These are phyloP conservation scores for Nyctibius bracteatus DNA, from an alignment of 2,113 vertebrate species.

Conservation along the genomic window DNA sequence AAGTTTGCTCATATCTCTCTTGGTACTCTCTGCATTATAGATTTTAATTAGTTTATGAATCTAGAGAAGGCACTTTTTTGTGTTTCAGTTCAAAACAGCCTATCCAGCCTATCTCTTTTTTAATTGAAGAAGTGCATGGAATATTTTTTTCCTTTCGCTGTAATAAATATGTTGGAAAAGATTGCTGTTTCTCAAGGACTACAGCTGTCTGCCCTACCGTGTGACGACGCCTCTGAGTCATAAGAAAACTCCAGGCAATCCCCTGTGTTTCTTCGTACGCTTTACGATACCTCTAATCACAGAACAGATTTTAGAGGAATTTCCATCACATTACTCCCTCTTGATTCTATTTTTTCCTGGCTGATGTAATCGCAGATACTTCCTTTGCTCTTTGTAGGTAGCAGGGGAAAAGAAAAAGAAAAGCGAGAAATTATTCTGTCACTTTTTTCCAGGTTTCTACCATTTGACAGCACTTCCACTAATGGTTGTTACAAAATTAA, in stretches of 20 bases:
- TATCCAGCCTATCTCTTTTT: background rate
- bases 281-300: conserved; percentile 35
- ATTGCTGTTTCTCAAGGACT: background rate
- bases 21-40: background rate
- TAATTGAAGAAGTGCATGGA: background rate
- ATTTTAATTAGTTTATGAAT: conserved; percentile 4
- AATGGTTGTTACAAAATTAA: background rate
- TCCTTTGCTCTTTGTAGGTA: background rate
- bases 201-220: background rate
- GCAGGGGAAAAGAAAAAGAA: background rate
- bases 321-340: background rate
- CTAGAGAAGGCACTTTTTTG: background rate
- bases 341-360: conserved; percentile 6
- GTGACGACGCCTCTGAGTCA: conserved; percentile 12
- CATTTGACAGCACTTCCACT: background rate
- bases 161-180: background rate
- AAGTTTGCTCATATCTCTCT: background rate
- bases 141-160: background rate
- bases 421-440: background rate
- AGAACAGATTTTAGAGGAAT: conserved; percentile 33
- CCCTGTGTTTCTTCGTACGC: background rate
- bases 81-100: background rate
- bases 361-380: background rate
- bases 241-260: conserved; percentile 25
- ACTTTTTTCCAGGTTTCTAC: background rate